phyloP scores from a whole-genome alignment of 2,888 invertebrate species.

The Parasteatoda lunata region DNA sequence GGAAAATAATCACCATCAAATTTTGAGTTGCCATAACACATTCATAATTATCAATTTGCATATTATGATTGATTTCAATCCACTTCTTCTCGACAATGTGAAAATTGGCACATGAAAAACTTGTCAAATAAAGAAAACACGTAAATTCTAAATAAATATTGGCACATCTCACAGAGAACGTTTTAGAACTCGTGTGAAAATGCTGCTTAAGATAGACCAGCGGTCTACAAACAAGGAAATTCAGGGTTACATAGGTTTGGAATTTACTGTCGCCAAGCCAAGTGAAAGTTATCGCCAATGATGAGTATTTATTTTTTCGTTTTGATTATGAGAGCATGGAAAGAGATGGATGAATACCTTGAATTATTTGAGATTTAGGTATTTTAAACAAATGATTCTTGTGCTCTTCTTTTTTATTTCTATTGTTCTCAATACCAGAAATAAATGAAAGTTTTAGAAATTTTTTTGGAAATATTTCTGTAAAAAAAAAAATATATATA shows the following conservation, averaged over 20 bases:
- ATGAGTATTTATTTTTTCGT: conserved; percentile 18
- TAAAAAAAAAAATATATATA: no score
- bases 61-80: conserved; percentile 8
- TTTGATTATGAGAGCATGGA: conserved; percentile 45
- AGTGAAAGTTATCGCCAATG: conserved; percentile 64
- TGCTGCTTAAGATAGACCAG: conserved; percentile 23
- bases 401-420: no score
- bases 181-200: conserved; percentile 9
- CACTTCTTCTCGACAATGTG: not conserved
- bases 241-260: conserved; percentile 36
- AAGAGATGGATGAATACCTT: not conserved
- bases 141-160: conserved; percentile 21
- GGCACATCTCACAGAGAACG: conserved; percentile 28
- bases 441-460: no score
- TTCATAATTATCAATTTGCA: conserved; percentile 6
- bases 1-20: conserved; percentile 21
- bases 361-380: no score
- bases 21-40: not conserved
- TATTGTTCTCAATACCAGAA: no score
- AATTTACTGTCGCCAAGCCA: conserved; percentile 43
- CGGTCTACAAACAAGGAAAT: conserved; percentile 34
- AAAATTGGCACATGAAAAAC: conserved; percentile 21
- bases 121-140: not conserved
- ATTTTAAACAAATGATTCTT: no score
- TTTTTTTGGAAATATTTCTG: no score